Conservation (phyloP, 1,140 invertebrate species). For the Drosophila kanapiae region DNA sequence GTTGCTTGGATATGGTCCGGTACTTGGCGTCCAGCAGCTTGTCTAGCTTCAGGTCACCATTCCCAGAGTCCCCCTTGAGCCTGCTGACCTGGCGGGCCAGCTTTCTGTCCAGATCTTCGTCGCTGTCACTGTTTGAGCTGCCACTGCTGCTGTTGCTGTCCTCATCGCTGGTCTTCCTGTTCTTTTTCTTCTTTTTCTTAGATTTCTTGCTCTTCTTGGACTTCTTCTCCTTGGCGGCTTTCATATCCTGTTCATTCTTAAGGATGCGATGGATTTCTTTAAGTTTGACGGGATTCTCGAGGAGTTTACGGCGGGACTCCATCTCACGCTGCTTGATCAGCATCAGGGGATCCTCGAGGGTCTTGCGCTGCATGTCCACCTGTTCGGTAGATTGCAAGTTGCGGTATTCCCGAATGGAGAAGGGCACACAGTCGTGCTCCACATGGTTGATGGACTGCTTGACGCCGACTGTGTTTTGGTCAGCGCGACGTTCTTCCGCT, state of each 20-base stretch:
- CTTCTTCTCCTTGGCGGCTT: conserved; percentile 87
- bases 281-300: conserved; percentile 96
- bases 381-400: conserved; percentile 86
- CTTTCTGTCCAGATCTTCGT: conserved; percentile 86
- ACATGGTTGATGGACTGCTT: conserved; percentile 88
- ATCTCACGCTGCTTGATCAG: conserved; percentile 94
- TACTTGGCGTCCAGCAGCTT: conserved; percentile 75
- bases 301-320: conserved; percentile 91
- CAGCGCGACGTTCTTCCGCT: conserved; percentile 87
- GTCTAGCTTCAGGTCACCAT: conserved; percentile 60
- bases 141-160: conserved; percentile 13
- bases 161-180: conserved; percentile 34
- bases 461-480: conserved; percentile 76
- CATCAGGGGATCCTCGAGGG: conserved; percentile 96
- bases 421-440: conserved; percentile 91
- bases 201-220: conserved; percentile 86
- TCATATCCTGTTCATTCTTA: conserved; percentile 87
- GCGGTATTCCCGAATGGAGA: conserved; percentile 87
- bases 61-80: conserved; percentile 75
- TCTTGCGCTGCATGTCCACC: conserved; percentile 92
- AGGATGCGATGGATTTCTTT: conserved; percentile 93
- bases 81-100: conserved; percentile 85
- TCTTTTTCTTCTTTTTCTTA: conserved; percentile 78
- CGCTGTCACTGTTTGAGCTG: conserved; percentile 57
- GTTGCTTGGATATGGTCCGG: conserved; percentile 78